Conservation (phyloP, 2,888 invertebrate species). For the Meta bourneti region DNA sequence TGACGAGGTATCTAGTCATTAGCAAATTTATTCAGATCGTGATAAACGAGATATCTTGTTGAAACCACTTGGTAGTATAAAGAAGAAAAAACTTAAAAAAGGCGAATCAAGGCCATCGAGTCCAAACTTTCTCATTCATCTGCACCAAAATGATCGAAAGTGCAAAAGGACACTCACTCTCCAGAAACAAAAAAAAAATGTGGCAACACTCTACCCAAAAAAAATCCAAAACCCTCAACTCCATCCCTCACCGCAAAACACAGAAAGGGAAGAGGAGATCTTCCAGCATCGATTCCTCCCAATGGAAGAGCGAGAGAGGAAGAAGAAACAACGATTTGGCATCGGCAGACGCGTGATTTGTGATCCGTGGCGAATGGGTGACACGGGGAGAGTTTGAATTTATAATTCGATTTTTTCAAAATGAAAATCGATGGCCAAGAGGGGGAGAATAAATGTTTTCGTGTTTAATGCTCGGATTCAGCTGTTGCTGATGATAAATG, state of each 20-base stretch:
- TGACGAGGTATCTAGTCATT: too few relatives aligned
- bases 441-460: slow-evolving; percentile 69
- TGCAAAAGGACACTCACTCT: neutral
- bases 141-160: neutral
- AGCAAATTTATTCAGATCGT: too few relatives aligned
- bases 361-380: slow-evolving; percentile 62
- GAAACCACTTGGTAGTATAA: too few relatives aligned
- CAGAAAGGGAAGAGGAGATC: slow-evolving; percentile 52
- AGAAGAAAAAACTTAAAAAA: too few relatives aligned
- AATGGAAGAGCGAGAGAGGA: neutral
- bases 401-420: slow-evolving; percentile 72
- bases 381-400: slow-evolving; percentile 66
- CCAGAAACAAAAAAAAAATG: neutral
- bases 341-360: slow-evolving; percentile 70
- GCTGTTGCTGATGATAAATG: slow-evolving; percentile 71
- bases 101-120: too few relatives aligned
- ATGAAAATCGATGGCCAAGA: slow-evolving; percentile 51
- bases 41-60: too few relatives aligned
- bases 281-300: slow-evolving; percentile 23
- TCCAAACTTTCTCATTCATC: neutral
- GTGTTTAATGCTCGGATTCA: slow-evolving; percentile 71
- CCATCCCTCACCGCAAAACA: slow-evolving; percentile 56
- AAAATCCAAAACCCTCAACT: slow-evolving; percentile 15
- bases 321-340: slow-evolving; percentile 61
- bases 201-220: neutral